phyloP scores from a whole-genome alignment of 92 coral and sea anemone species.

The Phenganax marumi region DNA sequence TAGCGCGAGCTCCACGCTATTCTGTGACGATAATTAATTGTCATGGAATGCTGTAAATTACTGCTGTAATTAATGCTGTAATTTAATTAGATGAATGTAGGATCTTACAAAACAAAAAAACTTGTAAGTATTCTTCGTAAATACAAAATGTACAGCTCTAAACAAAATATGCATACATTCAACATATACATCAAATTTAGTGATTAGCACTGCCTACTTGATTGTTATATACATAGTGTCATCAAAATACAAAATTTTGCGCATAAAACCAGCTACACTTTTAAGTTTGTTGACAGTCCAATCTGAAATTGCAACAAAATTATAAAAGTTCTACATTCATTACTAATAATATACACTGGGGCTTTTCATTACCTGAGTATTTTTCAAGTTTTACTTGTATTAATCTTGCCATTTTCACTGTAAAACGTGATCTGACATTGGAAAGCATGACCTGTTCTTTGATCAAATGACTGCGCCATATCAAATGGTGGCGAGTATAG shows the following conservation, averaged over 20 bases:
- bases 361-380: background rate
- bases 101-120: conserved; percentile 7
- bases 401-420: conserved; percentile 71
- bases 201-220: too few species aligned
- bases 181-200: too few species aligned
- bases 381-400: background rate
- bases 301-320: conserved; percentile 36
- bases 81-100: background rate
- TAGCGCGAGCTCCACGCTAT: background rate
- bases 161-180: too few species aligned
- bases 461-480: conserved; percentile 86
- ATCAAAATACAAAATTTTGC: too few species aligned
- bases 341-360: background rate
- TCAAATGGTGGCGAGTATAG: conserved; percentile 95
- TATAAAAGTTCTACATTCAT: background rate
- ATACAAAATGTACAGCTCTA: too few species aligned
- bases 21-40: background rate
- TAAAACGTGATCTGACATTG: conserved; percentile 83
- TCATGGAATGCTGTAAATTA: conserved; percentile 16
- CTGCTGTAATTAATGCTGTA: too few species aligned
- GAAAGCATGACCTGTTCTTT: conserved; percentile 82
- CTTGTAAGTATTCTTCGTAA: too few species aligned
- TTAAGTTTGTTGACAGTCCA: conserved; percentile 38
- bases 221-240: too few species aligned
- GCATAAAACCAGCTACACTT: too few species aligned